These are phyloP conservation scores for Sprattus sprattus DNA, from an alignment of 2,113 vertebrate species.

Conservation along the genomic window DNA sequence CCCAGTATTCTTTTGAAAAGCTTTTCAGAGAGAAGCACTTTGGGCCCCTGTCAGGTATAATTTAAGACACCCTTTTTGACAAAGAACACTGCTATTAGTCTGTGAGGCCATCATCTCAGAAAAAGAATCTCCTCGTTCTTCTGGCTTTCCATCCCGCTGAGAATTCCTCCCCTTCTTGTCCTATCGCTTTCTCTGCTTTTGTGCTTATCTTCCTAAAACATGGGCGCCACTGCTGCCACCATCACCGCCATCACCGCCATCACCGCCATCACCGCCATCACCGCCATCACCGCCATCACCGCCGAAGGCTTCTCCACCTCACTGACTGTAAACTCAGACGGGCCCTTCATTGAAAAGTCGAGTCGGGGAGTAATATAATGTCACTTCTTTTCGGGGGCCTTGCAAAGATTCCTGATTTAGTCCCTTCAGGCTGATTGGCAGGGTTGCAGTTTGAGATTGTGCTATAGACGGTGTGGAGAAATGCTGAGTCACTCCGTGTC, in stretches of 20 bases:
- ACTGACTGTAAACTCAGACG: neutral
- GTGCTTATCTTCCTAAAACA: neutral
- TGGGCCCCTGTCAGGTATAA: conserved; percentile 36
- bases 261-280: neutral
- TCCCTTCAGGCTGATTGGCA: neutral
- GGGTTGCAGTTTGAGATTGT: neutral
- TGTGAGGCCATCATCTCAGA: no score
- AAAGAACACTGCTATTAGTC: conserved; percentile 38
- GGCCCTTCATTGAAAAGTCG: neutral
- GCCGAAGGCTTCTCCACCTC: neutral
- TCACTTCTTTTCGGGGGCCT: neutral
- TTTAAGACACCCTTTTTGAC: conserved; percentile 39
- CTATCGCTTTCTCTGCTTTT: neutral
- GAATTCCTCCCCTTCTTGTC: no score
- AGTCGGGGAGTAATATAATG: neutral
- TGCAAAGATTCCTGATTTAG: neutral
- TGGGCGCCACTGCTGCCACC: neutral
- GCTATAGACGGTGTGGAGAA: neutral
- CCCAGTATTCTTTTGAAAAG: conserved; percentile 22
- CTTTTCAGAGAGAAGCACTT: conserved; percentile 20
- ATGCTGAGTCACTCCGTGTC: conserved; percentile 12
- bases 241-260: neutral
- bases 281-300: neutral
- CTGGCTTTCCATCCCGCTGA: no score
- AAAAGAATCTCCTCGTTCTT: no score